Conservation (phyloP, 2,888 invertebrate species). For the Dolomedes plantarius region DNA sequence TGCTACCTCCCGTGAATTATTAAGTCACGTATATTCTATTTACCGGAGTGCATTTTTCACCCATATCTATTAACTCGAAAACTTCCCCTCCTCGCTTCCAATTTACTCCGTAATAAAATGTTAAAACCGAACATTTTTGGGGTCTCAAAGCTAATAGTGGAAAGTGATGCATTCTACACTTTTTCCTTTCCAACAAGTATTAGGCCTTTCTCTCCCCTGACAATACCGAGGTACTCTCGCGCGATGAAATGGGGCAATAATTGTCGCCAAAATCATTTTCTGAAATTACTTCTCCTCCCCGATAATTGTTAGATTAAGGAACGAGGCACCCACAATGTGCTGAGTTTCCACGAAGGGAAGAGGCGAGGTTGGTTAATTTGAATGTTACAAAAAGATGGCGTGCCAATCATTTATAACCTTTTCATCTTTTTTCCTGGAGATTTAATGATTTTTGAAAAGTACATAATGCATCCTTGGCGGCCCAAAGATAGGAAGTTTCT, state of each 20-base stretch:
- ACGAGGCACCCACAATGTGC: not conserved
- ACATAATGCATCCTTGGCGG: not conserved
- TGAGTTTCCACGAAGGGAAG: not conserved
- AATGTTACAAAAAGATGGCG: not conserved
- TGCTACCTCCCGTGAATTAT: too few relatives aligned
- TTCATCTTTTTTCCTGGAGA: not conserved
- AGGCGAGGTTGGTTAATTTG: not conserved
- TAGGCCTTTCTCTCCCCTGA: not conserved
- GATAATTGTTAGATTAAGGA: slow-evolving; percentile 52
- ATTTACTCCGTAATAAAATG: not conserved
- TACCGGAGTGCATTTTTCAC: not conserved
- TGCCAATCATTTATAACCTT: not conserved
- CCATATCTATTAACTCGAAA: not conserved
- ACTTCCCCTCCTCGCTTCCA: not conserved
- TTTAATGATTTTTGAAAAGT: not conserved
- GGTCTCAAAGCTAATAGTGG: not conserved
- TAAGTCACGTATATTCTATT: too few relatives aligned
- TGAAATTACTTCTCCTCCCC: slow-evolving; percentile 40
- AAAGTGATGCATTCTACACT: not conserved
- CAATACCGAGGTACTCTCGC: not conserved
- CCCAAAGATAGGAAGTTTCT: not conserved
- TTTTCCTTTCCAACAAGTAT: not conserved
- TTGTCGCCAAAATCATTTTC: slow-evolving; percentile 53
- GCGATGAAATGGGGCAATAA: slow-evolving; percentile 47
- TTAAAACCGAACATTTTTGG: not conserved